These are phyloP conservation scores for Cynodonichthys magdalenae DNA, from an alignment of 2,797 vertebrate genomes.

Conservation along the genomic window DNA sequence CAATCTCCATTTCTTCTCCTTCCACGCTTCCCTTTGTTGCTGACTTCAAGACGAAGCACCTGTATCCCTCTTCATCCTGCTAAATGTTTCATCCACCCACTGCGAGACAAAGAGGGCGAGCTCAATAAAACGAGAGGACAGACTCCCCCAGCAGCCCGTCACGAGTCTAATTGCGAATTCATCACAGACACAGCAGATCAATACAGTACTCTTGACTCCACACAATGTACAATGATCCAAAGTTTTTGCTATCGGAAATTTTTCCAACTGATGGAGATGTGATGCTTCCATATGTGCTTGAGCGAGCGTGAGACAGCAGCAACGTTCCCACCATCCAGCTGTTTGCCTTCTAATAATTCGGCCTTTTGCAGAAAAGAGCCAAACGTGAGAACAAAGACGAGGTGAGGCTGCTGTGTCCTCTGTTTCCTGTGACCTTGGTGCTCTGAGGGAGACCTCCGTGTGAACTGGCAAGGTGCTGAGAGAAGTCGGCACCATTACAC, in stretches of 20 bases:
- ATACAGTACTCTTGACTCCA: slow-evolving; percentile 72
- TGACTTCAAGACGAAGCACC: slow-evolving; percentile 24
- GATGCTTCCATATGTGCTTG: slow-evolving; percentile 68
- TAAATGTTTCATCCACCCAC: slow-evolving; percentile 64
- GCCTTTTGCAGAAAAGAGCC: slow-evolving; percentile 43
- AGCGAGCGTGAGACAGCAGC: slow-evolving; percentile 34
- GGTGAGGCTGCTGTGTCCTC: slow-evolving; percentile 53
- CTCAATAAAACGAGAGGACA: slow-evolving; percentile 74
- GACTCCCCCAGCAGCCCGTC: slow-evolving; percentile 64
- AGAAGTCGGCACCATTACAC: slow-evolving; percentile 61
- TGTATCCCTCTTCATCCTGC: slow-evolving; percentile 27
- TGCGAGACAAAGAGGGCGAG: slow-evolving; percentile 63
- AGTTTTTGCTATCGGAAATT: slow-evolving; percentile 80
- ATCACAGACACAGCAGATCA: slow-evolving; percentile 78
- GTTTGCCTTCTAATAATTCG: slow-evolving; percentile 52
- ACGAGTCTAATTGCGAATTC: slow-evolving; percentile 79
- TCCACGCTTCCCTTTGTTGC: slow-evolving; percentile 24
- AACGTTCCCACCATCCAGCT: slow-evolving; percentile 5
- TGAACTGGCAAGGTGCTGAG: slow-evolving; percentile 51
- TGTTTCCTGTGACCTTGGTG: slow-evolving; percentile 71
- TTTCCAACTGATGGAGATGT: slow-evolving; percentile 60
- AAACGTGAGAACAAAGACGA: slow-evolving; percentile 17
- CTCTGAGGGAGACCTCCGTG: slow-evolving; percentile 59
- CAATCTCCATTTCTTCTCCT: slow-evolving; percentile 33
- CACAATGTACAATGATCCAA: slow-evolving; percentile 64